These are phyloP conservation scores for Drosophila parthenogenetica DNA, from an alignment of 2,888 invertebrate species.

Conservation along the genomic window DNA sequence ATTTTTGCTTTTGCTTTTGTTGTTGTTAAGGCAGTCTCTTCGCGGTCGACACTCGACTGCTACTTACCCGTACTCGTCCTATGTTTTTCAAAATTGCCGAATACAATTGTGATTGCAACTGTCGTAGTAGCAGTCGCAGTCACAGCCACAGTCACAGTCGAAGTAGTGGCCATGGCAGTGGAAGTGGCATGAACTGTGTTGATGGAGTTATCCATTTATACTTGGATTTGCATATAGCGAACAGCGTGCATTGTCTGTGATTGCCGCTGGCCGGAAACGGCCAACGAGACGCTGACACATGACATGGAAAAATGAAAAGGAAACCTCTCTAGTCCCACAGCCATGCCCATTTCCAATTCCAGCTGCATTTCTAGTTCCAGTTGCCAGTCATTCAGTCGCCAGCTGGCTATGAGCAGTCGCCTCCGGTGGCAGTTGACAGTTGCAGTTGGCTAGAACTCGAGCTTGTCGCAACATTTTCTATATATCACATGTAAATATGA, in stretches of 20 bases:
- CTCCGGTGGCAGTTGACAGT: conserved; percentile 33
- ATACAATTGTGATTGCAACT: conserved; percentile 43
- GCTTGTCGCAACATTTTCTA: conserved; percentile 52
- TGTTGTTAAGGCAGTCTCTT: conserved; percentile 63
- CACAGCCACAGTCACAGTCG: conserved; percentile 23
- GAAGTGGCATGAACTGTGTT: conserved; percentile 74
- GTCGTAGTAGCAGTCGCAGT: conserved; percentile 39
- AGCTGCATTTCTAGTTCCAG: neutral
- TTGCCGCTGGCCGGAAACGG: conserved; percentile 75
- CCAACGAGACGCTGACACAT: conserved; percentile 79
- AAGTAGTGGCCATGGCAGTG: conserved; percentile 36
- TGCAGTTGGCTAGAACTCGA: conserved; percentile 32
- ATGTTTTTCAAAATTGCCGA: conserved; percentile 27
- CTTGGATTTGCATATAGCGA: conserved; percentile 76
- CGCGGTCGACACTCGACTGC: conserved; percentile 58
- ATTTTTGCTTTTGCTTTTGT: neutral
- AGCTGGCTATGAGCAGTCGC: conserved; percentile 15
- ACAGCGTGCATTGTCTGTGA: conserved; percentile 68
- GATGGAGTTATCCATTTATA: conserved; percentile 83
- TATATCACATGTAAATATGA: conserved; percentile 74
- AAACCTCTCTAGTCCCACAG: conserved; percentile 37
- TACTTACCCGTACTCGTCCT: conserved; percentile 40
- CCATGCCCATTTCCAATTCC: neutral
- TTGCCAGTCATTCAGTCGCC: neutral
- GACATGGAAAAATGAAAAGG: conserved; percentile 81